These are phyloP conservation scores for Cyclargus thomasi DNA, from an alignment of 1,140 invertebrate genomes.

Conservation along the genomic window DNA sequence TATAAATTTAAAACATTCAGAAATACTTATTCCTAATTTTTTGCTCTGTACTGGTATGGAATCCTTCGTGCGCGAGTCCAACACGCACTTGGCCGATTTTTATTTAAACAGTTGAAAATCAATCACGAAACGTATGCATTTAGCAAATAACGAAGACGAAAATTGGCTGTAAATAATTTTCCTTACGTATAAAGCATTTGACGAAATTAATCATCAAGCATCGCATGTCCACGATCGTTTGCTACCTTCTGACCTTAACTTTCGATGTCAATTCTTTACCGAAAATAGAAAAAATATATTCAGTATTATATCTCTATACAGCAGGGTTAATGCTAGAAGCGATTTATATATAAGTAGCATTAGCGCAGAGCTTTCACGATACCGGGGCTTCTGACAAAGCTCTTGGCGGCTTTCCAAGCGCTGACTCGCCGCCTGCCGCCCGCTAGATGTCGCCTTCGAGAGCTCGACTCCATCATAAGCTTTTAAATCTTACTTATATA, in stretches of 20 bases:
- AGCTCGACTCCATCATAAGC: constrained; percentile 27
- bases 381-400: constrained; percentile 57
- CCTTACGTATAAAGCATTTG: neutral
- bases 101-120: too few species aligned
- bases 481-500: constrained; percentile 12
- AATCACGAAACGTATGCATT: neutral
- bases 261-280: neutral
- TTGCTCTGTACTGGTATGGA: too few species aligned
- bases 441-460: constrained; percentile 45
- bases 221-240: neutral
- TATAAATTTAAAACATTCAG: too few species aligned
- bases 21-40: too few species aligned
- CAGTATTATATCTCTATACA: constrained; percentile 2
- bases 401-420: constrained; percentile 50
- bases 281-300: neutral
- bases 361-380: constrained; percentile 54
- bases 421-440: constrained; percentile 26
- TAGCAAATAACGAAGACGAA: neutral
- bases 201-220: neutral
- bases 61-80: too few species aligned
- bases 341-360: constrained; percentile 48
- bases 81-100: too few species aligned
- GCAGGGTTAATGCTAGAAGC: constrained; percentile 34
- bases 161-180: neutral
- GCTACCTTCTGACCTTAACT: neutral